phyloP scores from a whole-genome alignment of 2,888 invertebrate genomes.

The Amphipyra berbera region DNA sequence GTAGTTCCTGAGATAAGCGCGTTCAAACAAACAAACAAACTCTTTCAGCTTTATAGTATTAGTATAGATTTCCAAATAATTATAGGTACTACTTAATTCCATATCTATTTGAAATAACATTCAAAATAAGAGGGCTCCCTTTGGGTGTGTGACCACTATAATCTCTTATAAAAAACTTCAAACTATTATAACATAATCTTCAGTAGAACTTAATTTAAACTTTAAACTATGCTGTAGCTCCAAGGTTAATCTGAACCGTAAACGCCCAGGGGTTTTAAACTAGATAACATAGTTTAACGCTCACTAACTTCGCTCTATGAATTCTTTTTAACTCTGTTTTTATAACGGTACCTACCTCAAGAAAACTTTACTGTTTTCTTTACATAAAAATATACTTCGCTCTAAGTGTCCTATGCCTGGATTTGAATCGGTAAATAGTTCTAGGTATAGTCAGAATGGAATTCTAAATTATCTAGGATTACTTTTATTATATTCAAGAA shows the following conservation, averaged over 20 bases:
- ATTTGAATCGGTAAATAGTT: slow-evolving; percentile 4
- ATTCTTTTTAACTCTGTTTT: slow-evolving; percentile 44
- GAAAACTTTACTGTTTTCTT: slow-evolving; percentile 21
- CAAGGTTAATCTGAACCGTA: slow-evolving; percentile 51
- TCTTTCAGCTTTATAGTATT: no score
- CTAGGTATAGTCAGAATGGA: not conserved
- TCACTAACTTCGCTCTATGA: slow-evolving; percentile 51
- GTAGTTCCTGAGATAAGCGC: no score
- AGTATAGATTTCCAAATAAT: no score
- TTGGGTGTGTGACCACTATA: no score
- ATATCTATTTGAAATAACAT: no score
- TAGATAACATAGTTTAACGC: slow-evolving; percentile 65
- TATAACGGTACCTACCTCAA: slow-evolving; percentile 13
- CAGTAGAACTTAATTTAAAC: slow-evolving; percentile 30
- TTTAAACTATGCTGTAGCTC: slow-evolving; percentile 24
- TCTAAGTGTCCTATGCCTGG: slow-evolving; percentile 3
- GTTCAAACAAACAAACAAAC: no score
- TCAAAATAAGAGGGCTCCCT: no score
- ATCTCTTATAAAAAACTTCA: slow-evolving; percentile 1
- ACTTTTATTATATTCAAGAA: no score
- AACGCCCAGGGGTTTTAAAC: slow-evolving; percentile 59
- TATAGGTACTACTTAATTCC: no score
- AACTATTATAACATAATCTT: slow-evolving; percentile 8
- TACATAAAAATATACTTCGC: slow-evolving; percentile 20
- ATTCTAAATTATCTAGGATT: no score